phyloP scores from a whole-genome alignment of 2,797 vertebrate species.

The Florisuga fusca region DNA sequence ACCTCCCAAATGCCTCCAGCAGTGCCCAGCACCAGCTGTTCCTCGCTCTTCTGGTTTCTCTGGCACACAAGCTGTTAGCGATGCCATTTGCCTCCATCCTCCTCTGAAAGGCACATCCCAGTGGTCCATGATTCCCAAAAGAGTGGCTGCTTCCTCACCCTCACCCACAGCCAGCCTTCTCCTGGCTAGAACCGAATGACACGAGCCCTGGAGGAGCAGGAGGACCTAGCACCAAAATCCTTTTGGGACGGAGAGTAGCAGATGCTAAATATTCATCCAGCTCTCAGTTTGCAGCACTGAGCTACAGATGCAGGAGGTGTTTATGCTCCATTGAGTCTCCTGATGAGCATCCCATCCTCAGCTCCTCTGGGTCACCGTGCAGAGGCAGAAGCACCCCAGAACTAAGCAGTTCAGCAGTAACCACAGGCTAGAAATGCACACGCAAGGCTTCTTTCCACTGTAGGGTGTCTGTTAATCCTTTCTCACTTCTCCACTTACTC shows the following conservation, averaged over 20 bases:
- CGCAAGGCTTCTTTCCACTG: background rate
- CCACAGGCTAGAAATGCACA: fast-evolving
- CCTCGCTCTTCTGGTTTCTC: background rate
- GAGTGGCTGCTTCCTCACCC: background rate
- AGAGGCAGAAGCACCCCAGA: background rate
- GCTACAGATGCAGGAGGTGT: background rate
- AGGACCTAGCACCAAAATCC: background rate
- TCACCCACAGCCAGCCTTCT: background rate
- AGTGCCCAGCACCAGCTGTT: background rate
- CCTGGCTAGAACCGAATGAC: fast-evolving
- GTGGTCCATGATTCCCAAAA: fast-evolving
- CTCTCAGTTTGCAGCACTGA: background rate
- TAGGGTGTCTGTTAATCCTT: background rate
- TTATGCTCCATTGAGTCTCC: background rate
- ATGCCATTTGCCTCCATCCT: background rate
- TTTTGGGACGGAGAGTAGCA: background rate
- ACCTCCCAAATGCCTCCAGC: fast-evolving
- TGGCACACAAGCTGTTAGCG: background rate
- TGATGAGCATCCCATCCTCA: background rate
- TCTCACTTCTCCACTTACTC: background rate
- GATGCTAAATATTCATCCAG: background rate
- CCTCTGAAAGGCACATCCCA: background rate
- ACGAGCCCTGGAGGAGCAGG: background rate
- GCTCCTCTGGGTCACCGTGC: background rate
- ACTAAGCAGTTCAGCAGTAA: background rate